Percentiles rank a stretch among this genome's conserved stretches.
Conservation (phyloP, 2,113 vertebrate genomes). For the Hylia prasina region DNA sequence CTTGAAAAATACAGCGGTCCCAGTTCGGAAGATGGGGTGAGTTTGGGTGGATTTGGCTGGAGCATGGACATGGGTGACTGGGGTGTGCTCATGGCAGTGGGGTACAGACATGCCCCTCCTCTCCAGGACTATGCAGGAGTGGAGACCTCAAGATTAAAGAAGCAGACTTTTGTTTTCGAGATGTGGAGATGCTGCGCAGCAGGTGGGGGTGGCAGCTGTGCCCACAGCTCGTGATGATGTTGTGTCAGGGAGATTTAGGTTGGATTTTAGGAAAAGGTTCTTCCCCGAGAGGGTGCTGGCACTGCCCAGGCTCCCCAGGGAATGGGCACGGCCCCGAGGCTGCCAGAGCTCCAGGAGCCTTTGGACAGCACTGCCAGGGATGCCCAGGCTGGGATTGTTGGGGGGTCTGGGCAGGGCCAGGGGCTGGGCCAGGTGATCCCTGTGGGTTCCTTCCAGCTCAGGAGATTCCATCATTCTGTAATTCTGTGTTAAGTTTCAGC, state of each 20-base stretch:
- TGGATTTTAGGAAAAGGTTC: background rate
- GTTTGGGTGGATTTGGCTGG: background rate
- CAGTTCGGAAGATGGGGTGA: background rate
- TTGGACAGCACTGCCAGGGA: fast-evolving
- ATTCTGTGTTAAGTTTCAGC: background rate
- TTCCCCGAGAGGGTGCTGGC: background rate
- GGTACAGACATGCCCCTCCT: background rate
- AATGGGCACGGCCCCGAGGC: background rate
- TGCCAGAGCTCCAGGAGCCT: background rate
- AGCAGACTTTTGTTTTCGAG: background rate
- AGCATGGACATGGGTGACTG: background rate
- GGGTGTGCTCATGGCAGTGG: background rate
- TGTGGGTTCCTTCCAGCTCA: background rate
- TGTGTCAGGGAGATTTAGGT: background rate
- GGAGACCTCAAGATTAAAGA: background rate
- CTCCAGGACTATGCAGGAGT: background rate
- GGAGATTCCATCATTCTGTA: background rate
- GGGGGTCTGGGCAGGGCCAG: background rate
- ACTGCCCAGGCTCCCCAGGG: background rate
- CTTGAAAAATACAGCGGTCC: background rate
- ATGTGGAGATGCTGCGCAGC: background rate
- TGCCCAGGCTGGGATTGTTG: background rate
- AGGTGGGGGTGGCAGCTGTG: background rate
- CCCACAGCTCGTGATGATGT: fast-evolving
- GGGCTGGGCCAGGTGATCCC: background rate